These are phyloP conservation scores for Bombus picipes DNA, from an alignment of 1,140 invertebrate genomes.

Conservation along the genomic window DNA sequence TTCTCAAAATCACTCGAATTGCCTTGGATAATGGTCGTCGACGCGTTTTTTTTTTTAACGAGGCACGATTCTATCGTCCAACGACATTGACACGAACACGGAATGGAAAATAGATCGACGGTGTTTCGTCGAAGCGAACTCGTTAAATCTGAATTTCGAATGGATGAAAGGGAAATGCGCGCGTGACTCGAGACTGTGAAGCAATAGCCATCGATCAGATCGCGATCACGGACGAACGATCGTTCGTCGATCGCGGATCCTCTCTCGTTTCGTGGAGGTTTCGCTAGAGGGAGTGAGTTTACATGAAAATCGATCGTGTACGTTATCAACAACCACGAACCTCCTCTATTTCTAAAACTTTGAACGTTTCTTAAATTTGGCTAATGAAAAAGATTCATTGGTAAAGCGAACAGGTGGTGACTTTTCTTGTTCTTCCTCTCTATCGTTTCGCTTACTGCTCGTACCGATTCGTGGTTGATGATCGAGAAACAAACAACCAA, in stretches of 20 bases:
- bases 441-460: accelerated
- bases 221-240: slow-evolving; percentile 20
- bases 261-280: slow-evolving; percentile 5
- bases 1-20: background rate
- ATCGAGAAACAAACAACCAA: slow-evolving; percentile 63
- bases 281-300: slow-evolving; percentile 45
- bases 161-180: slow-evolving; percentile 35
- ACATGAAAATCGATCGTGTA: slow-evolving; percentile 48
- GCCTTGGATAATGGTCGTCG: background rate
- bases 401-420: background rate
- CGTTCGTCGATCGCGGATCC: slow-evolving; percentile 42
- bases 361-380: background rate
- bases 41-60: too few relatives aligned
- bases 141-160: background rate
- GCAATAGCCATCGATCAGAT: slow-evolving; percentile 49
- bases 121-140: background rate
- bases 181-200: slow-evolving; percentile 61
- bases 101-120: background rate
- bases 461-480: slow-evolving; percentile 54
- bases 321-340: slow-evolving; percentile 58
- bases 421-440: background rate
- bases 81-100: background rate
- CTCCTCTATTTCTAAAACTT: background rate
- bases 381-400: background rate
- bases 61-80: background rate